phyloP scores from a whole-genome alignment of 2,888 invertebrate species.

The Mactromeris polynyma region DNA sequence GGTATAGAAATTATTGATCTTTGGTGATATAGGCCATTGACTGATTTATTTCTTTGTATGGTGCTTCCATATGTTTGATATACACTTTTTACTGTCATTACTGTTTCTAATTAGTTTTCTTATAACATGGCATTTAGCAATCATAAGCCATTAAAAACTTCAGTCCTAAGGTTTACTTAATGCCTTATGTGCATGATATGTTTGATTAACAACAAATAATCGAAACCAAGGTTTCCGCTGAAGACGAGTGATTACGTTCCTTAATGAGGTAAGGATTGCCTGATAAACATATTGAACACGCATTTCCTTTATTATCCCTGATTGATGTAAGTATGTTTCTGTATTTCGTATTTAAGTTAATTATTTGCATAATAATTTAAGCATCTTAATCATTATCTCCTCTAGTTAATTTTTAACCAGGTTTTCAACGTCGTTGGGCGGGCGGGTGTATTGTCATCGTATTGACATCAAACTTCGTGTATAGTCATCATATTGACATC shows the following conservation, averaged over 20 bases:
- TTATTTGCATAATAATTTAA: not conserved
- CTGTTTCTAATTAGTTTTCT: not conserved
- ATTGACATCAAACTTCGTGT: too few species aligned
- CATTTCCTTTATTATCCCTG: not conserved
- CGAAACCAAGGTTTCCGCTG: constrained; percentile 4
- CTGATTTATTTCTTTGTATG: too few species aligned
- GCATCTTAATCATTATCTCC: not conserved
- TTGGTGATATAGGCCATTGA: too few species aligned
- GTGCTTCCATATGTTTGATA: too few species aligned
- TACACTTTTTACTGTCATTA: not conserved
- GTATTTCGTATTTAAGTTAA: not conserved
- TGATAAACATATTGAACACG: not conserved
- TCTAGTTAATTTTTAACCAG: too few species aligned
- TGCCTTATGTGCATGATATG: not conserved
- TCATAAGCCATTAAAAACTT: not conserved
- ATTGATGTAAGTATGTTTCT: not conserved
- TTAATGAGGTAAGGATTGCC: not conserved
- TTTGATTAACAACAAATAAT: not conserved
- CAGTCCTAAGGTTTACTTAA: not conserved
- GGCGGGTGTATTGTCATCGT: too few species aligned
- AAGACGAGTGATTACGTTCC: not conserved
- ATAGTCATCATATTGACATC: too few species aligned
- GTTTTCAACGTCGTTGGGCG: too few species aligned
- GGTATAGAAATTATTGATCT: too few species aligned
- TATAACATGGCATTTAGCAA: not conserved